Evolutionary conservation across 2,797 vertebrate genomes (phyloP).

Genomic region (Lepilemur ruficaudatus): DNA sequence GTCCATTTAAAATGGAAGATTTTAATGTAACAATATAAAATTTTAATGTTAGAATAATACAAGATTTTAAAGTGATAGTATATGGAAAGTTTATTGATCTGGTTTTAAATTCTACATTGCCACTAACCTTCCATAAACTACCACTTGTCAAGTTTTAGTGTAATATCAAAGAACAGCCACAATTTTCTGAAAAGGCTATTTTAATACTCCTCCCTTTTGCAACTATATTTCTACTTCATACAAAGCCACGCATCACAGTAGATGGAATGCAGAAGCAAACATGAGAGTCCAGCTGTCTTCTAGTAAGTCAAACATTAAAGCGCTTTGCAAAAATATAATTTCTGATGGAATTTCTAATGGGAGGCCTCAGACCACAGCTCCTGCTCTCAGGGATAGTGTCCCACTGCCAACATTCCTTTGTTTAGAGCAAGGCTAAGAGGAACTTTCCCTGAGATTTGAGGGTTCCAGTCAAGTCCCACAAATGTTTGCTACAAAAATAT

Average conservation of each 20-base stretch:
- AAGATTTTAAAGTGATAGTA: neutral
- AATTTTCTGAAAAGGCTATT: neutral
- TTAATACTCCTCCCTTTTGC: neutral
- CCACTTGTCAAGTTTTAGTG: neutral
- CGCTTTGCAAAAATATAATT: neutral
- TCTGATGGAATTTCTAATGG: neutral
- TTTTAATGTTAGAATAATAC: neutral
- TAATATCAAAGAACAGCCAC: neutral
- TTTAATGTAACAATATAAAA: neutral
- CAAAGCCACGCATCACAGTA: too few species aligned
- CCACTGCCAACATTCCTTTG: neutral
- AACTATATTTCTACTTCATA: neutral
- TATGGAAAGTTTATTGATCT: neutral
- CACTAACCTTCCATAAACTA: neutral
- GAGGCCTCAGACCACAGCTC: neutral
- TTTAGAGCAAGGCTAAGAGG: neutral
- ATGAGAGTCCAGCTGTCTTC: too few species aligned
- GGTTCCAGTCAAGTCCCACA: neutral
- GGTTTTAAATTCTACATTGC: neutral
- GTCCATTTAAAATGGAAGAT: neutral
- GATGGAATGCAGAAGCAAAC: too few species aligned
- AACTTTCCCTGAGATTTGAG: neutral
- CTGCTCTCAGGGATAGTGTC: neutral
- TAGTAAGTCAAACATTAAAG: neutral
- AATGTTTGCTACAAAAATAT: neutral